Evolutionary conservation across 2,797 vertebrate genomes (phyloP).

Genomic region (Falco naumanni): DNA sequence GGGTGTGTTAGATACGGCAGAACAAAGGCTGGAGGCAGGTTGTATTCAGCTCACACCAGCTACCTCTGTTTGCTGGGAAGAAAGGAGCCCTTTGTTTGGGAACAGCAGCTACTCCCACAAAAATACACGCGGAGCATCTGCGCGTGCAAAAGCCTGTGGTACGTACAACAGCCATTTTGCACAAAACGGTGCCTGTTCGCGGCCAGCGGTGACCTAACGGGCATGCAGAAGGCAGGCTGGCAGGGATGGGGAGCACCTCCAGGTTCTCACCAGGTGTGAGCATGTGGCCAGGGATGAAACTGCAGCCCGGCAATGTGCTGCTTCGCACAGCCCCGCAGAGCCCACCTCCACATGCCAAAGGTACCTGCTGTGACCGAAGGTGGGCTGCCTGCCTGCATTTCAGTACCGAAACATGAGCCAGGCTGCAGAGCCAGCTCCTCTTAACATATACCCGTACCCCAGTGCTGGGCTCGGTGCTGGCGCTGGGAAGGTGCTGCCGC

Average conservation of each 20-base stretch:
- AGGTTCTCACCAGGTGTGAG: neutral
- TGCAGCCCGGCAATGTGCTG: accelerated
- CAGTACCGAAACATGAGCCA: accelerated
- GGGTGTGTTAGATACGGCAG: neutral
- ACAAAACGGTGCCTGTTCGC: neutral
- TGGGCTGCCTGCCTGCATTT: neutral
- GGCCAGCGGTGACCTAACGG: accelerated
- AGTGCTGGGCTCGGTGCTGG: accelerated
- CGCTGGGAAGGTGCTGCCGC: accelerated
- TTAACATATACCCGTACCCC: accelerated
- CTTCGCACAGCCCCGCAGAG: neutral
- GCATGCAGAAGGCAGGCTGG: accelerated
- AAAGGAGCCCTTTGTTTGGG: constrained; percentile 61
- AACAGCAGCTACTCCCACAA: neutral
- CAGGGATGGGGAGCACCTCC: neutral
- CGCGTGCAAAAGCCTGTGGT: accelerated
- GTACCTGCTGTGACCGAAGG: accelerated
- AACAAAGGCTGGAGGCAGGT: constrained; percentile 52
- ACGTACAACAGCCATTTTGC: accelerated
- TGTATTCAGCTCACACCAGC: constrained; percentile 41
- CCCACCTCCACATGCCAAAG: neutral
- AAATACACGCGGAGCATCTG: neutral
- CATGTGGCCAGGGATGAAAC: neutral
- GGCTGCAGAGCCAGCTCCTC: neutral
- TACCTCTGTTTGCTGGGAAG: constrained; percentile 36